Conservation (phyloP, 2,888 invertebrate species). For the Nomada hirtipes region DNA sequence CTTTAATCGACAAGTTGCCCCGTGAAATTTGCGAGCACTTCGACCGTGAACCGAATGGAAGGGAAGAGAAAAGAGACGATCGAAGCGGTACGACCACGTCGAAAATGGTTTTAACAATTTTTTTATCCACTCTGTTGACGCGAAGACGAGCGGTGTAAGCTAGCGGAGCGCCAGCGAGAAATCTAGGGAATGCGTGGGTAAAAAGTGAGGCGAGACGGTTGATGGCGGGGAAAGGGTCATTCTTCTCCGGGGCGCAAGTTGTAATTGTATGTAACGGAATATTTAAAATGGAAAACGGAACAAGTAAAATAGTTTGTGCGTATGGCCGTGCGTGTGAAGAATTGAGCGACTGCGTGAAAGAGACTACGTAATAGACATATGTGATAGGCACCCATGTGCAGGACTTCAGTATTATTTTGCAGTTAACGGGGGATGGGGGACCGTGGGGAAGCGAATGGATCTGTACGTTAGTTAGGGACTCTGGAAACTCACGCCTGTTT, state of each 20-base stretch:
- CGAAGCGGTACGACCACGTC: constrained; percentile 71
- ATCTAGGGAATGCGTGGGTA: constrained; percentile 45
- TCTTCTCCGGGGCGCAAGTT: constrained; percentile 20
- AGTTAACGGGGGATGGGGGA: constrained; percentile 72
- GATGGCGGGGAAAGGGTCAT: neutral
- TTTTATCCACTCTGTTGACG: constrained; percentile 80
- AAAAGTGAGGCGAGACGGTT: constrained; percentile 43
- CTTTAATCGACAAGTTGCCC: neutral
- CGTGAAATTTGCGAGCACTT: neutral
- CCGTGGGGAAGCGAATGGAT: constrained; percentile 28
- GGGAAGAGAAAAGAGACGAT: constrained; percentile 15
- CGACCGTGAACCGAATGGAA: no score
- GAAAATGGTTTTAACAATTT: constrained; percentile 79
- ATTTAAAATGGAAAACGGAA: constrained; percentile 3
- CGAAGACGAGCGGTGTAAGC: constrained; percentile 57
- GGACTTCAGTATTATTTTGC: constrained; percentile 84
- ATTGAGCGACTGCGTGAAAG: constrained; percentile 63
- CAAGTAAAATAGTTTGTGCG: constrained; percentile 4
- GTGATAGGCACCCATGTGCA: constrained; percentile 84
- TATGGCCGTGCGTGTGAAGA: constrained; percentile 52
- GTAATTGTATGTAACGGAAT: constrained; percentile 45
- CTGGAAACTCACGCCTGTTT: constrained; percentile 72
- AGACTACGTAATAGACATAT: constrained; percentile 78
- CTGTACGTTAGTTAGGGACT: constrained; percentile 75
- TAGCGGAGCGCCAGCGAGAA: constrained; percentile 25